Conservation (phyloP, 2,888 invertebrate genomes). For the Parelbella ahira region DNA sequence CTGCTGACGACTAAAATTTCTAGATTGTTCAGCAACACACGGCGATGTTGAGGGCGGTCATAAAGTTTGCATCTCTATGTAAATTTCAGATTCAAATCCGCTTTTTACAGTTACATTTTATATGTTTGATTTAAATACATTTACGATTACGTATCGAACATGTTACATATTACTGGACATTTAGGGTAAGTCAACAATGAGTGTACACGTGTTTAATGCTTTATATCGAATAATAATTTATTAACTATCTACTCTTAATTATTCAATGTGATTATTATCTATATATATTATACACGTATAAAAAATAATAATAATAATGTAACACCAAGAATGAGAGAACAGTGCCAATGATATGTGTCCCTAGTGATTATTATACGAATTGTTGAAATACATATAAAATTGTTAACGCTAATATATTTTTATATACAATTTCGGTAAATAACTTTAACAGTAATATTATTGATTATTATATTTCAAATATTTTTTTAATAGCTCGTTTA, state of each 20-base stretch:
- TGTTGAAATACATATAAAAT: slow-evolving; percentile 65
- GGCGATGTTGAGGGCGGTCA: too few relatives aligned
- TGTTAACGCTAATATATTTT: slow-evolving; percentile 57
- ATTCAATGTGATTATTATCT: slow-evolving; percentile 30
- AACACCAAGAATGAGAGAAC: slow-evolving; percentile 72
- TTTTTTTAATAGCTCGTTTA: too few relatives aligned
- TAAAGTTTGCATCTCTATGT: too few relatives aligned
- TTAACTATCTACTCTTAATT: slow-evolving; percentile 38
- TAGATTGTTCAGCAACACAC: too few relatives aligned
- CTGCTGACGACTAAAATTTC: too few relatives aligned
- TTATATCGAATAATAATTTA: slow-evolving; percentile 27
- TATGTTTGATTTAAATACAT: slow-evolving; percentile 11
- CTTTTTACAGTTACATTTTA: slow-evolving; percentile 16
- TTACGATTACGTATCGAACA: slow-evolving; percentile 22
- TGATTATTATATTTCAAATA: too few relatives aligned
- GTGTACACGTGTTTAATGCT: slow-evolving; percentile 14
- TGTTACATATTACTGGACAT: slow-evolving; percentile 20
- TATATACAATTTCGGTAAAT: too few relatives aligned
- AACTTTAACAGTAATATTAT: too few relatives aligned
- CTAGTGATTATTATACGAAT: slow-evolving; percentile 55
- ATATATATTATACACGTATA: slow-evolving; percentile 42
- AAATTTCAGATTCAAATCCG: too few relatives aligned
- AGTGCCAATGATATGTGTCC: slow-evolving; percentile 76
- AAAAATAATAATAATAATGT: slow-evolving; percentile 52
- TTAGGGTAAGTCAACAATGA: slow-evolving; percentile 21